Base-by-base conservation (phyloP, 2,888 invertebrate genomes). In the Plebejus anna region DNA sequence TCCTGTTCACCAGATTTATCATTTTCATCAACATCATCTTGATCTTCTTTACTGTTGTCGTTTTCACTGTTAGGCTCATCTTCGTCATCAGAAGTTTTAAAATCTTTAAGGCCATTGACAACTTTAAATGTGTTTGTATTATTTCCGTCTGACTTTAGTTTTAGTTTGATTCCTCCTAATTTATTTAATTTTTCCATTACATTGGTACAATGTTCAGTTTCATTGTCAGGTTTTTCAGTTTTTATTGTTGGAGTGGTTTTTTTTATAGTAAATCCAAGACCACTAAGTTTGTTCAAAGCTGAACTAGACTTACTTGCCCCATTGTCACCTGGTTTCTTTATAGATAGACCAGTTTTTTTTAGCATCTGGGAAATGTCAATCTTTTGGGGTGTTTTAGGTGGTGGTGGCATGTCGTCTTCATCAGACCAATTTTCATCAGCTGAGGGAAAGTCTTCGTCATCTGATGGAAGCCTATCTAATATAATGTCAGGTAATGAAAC, bases 401-500 rank as follows among this genome's bases (percentile, higher is more conserved):
- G 82, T 22, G 83, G 81, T 4, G 85, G 81, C 36, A 81, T 81
- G n/a, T 87, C 89, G 59, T 94, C 94, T 61, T 93, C 92, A 77
- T 94, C 94, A 0, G 91, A 89, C 91, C 91, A 94, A 81, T 90
- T 88, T 76, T 92, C 92, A 83, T 93, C 92, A 82, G 88, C 92
- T 9, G 90, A 91, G 7, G 84, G 86, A 80, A 86, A 83, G 78
- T 91, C 90, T 90, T 95, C 89, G 86, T 90, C 90, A 94, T 95
- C 88, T 84, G 95, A 94, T 80, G 94, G 93, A 85, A 94, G 89
- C 82, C 90, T 92, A 81, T 91, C 88, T 79, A 95, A 81, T 70
- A 91, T 85, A 77, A 95, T 87, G 1, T 85, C 87, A 71, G 95
- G 95, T 82, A 95, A 89, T 7, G 93, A 94, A 71, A 95, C 94